Evolutionary conservation across 2,888 invertebrate genomes (phyloP), one percentile per base, ranked within the genome.

Genomic region (Pediacus dermestoides): DNA sequence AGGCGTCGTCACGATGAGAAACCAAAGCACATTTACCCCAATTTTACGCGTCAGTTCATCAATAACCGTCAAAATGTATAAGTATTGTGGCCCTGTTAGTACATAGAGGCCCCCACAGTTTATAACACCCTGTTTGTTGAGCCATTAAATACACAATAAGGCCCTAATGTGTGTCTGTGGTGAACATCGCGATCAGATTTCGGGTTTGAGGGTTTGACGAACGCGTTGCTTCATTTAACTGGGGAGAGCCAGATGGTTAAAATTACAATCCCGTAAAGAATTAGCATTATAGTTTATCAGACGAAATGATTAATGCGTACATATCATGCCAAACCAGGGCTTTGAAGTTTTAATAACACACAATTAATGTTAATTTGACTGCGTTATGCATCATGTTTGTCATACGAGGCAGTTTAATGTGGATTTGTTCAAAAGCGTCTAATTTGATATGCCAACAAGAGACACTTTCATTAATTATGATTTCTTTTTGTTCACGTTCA

Each of bases 131-230:
- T 53, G 54, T 55, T 55, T 57, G 53, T 52, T 51, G 42, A 48
- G 44, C 50, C 55, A 57, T 57, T 57, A 57, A 47, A 42, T 42
- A 42, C 46, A 57, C 52, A 53, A 57, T 55, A 49, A 52, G 46
- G 50, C 50, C 42, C 44, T 53, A 57, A 57, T 57, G 50, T 52
- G 53, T 48, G 48, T 44, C 43, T 48, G 49, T 41, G 51, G 48
- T 33, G 42, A 37, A 34, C 48, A 34, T 37, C 34, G 39, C 39
- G 52, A 50, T 52, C 52, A 50, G 48, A 52, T 52, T 52, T 50
- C 50, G 21, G n/a, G n/a, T n/a, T 40, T 44, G 34, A 37, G 37
- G 42, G 35, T 37, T 38, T 48, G 49, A 52, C 52, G 37, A 23
- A 32, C 37, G 36, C 25, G 43, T 41, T 45, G 39, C 40, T 42